Percentiles rank a stretch among this genome's conserved stretches.
These are phyloP conservation scores for Polypedilum pembai DNA, from an alignment of 1,140 invertebrate genomes.

Conservation along the genomic window DNA sequence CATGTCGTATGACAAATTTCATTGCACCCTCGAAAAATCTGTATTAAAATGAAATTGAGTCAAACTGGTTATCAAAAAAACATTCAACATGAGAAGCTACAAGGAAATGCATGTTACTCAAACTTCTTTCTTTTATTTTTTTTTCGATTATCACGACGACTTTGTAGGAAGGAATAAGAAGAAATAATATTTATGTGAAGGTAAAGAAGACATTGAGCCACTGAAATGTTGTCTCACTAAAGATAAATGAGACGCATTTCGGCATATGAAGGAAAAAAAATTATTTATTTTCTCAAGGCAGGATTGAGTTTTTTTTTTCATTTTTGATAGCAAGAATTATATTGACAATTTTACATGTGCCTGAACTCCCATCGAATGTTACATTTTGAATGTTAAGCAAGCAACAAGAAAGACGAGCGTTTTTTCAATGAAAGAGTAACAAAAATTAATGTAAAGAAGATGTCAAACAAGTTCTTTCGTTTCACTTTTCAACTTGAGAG, in stretches of 20 bases:
- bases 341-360: neutral
- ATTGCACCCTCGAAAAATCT: neutral
- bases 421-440: neutral
- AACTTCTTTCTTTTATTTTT: neutral
- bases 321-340: neutral
- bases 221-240: neutral
- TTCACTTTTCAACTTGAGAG: neutral
- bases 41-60: too few species aligned
- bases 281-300: too few species aligned
- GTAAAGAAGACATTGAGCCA: neutral
- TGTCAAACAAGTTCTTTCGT: neutral
- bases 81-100: neutral
- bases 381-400: neutral
- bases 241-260: neutral
- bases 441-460: neutral
- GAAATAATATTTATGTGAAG: neutral
- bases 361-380: neutral
- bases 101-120: neutral
- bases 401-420: neutral
- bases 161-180: constrained; percentile 13
- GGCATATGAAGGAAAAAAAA: too few species aligned
- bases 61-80: neutral
- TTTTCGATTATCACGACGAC: neutral
- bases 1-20: neutral
- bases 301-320: too few species aligned